These are phyloP conservation scores for Catharus minimus DNA, from an alignment of 2,113 vertebrate genomes.

Conservation along the genomic window DNA sequence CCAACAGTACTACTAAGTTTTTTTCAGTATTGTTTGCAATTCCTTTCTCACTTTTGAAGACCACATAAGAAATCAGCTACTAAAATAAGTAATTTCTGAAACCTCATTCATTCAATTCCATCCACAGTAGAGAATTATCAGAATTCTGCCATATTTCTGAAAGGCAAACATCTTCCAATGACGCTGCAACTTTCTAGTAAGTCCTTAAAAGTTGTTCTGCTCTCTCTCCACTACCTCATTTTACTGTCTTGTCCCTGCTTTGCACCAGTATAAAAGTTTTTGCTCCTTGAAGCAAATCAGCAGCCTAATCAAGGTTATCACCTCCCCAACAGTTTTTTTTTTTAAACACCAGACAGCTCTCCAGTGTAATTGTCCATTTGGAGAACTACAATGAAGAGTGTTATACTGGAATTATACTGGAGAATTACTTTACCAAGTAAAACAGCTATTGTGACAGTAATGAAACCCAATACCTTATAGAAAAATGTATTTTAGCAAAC, in stretches of 20 bases:
- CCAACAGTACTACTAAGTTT: background rate
- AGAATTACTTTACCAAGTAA: background rate
- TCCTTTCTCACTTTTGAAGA: background rate
- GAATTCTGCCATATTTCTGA: background rate
- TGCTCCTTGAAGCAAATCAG: background rate
- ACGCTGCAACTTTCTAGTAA: background rate
- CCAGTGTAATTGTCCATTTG: background rate
- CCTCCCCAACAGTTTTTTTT: background rate
- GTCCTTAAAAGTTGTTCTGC: background rate
- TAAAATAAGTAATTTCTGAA: background rate
- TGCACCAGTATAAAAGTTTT: background rate
- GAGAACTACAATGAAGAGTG: background rate
- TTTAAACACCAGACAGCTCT: background rate
- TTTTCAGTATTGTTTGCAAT: background rate
- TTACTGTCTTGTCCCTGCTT: background rate
- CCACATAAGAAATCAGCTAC: background rate
- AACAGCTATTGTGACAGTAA: background rate
- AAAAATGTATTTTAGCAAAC: background rate
- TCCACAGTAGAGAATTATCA: background rate
- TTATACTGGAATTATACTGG: background rate
- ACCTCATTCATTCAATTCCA: background rate
- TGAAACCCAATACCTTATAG: background rate
- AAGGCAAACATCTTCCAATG: background rate
- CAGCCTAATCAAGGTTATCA: background rate
- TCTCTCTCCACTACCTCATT: background rate